phyloP scores from a whole-genome alignment of 2,888 invertebrate species.

The Pemphredon lugubris region DNA sequence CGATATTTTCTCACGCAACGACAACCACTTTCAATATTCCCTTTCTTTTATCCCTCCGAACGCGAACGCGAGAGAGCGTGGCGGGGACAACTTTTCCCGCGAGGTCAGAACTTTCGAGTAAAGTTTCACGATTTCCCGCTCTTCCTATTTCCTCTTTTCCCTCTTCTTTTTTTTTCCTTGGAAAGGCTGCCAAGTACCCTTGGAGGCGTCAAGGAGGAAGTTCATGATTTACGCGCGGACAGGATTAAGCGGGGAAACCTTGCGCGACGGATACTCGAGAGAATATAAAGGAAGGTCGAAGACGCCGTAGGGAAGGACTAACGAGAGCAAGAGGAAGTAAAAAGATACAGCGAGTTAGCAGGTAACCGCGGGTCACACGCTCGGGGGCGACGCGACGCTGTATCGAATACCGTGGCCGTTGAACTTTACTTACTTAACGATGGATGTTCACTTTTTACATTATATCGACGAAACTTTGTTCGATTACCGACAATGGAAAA shows the following conservation, averaged over 20 bases:
- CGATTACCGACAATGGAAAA: background rate
- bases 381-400: slow-evolving; percentile 23
- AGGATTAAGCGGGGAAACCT: slow-evolving; percentile 55
- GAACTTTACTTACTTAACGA: slow-evolving; percentile 8
- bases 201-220: slow-evolving; percentile 59
- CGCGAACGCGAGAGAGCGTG: no score
- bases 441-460: slow-evolving; percentile 15
- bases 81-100: no score
- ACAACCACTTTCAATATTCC: background rate
- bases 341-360: slow-evolving; percentile 37
- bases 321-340: slow-evolving; percentile 34
- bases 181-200: slow-evolving; percentile 50
- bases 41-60: background rate
- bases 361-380: slow-evolving; percentile 23
- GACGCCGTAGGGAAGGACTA: slow-evolving; percentile 19
- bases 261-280: slow-evolving; percentile 49
- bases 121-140: slow-evolving; percentile 47
- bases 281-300: slow-evolving; percentile 47
- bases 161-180: slow-evolving; percentile 13
- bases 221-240: slow-evolving; percentile 65
- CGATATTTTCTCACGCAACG: no score
- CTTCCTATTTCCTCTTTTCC: slow-evolving; percentile 8
- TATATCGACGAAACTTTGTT: background rate
- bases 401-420: slow-evolving; percentile 29
- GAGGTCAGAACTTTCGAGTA: slow-evolving; percentile 20